phyloP scores from a whole-genome alignment of 2,113 vertebrate species.

The Colossoma macropomum region DNA sequence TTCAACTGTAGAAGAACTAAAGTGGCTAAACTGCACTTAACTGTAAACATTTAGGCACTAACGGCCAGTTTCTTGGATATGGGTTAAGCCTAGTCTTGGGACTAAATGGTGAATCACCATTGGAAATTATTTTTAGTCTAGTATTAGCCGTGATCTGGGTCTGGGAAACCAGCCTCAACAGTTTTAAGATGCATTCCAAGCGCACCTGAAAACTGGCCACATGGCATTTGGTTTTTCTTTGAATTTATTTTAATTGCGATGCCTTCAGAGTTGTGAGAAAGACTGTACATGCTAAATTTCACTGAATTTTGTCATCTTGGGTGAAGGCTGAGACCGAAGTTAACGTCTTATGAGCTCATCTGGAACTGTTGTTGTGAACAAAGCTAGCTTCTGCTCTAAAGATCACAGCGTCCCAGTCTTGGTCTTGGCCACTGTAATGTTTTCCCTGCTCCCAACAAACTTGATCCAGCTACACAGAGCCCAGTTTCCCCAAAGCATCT shows the following conservation, averaged over 20 bases:
- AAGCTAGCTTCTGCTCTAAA: neutral
- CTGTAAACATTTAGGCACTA: conserved; percentile 15
- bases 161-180: neutral
- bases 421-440: too few relatives aligned
- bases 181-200: conserved; percentile 18
- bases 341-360: neutral
- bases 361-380: conserved; percentile 1
- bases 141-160: too few relatives aligned
- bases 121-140: too few relatives aligned
- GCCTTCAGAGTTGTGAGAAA: neutral
- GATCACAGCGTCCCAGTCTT: too few relatives aligned
- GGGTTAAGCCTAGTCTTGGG: too few relatives aligned
- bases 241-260: neutral
- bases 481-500: too few relatives aligned
- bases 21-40: conserved; percentile 33
- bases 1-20: conserved; percentile 26
- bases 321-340: neutral
- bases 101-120: too few relatives aligned
- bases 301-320: neutral
- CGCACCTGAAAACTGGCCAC: neutral
- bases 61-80: too few relatives aligned
- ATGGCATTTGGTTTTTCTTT: neutral
- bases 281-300: neutral
- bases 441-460: too few relatives aligned
- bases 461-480: too few relatives aligned